phyloP scores from a whole-genome alignment of 2,888 invertebrate species.

The Artemia sinica region DNA sequence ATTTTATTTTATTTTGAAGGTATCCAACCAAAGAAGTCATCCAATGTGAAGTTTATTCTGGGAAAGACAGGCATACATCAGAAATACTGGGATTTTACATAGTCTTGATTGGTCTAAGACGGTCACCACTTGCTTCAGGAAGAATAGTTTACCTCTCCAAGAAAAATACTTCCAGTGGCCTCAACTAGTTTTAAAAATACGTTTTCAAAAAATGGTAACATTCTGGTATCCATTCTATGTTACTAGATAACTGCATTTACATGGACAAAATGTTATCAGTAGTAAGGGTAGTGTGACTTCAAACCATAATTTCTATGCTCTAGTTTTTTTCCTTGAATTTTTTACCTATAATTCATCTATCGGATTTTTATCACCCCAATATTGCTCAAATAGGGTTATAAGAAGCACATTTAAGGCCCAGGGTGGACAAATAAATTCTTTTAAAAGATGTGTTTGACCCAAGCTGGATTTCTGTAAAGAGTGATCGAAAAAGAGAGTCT shows the following conservation, averaged over 20 bases:
- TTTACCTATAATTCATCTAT: no score
- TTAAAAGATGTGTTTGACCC: no score
- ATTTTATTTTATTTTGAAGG: constrained; percentile 28
- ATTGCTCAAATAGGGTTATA: no score
- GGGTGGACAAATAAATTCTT: no score
- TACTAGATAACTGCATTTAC: constrained; percentile 19
- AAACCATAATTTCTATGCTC: background rate
- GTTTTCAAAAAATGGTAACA: constrained; percentile 45
- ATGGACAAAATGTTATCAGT: background rate
- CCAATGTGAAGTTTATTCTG: constrained; percentile 60
- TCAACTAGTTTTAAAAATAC: constrained; percentile 46
- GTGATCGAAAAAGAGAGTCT: no score
- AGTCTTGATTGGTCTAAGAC: constrained; percentile 56
- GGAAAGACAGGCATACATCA: constrained; percentile 76
- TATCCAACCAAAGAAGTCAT: constrained; percentile 49
- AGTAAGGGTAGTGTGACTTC: background rate
- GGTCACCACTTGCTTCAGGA: constrained; percentile 62
- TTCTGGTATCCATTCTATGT: constrained; percentile 20
- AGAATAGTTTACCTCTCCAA: constrained; percentile 48
- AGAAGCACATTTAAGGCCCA: no score
- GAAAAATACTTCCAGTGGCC: constrained; percentile 53
- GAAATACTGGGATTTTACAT: constrained; percentile 77
- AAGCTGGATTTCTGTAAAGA: no score
- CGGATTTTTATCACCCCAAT: no score
- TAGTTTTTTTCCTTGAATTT: no score